phyloP scores from a whole-genome alignment of 2,113 vertebrate species.

The Labrus mixtus region DNA sequence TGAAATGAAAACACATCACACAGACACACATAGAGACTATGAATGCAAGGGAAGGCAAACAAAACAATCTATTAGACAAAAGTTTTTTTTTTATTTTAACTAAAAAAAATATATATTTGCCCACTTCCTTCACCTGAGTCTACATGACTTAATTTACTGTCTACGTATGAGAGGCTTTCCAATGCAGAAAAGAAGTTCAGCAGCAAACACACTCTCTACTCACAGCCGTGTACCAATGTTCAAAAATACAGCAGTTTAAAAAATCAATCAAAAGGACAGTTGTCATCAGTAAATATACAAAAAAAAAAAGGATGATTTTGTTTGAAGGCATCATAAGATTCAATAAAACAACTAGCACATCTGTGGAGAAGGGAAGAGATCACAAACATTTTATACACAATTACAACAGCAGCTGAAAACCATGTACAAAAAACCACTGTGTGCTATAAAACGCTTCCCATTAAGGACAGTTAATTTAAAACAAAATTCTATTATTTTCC shows the following conservation, averaged over 20 bases:
- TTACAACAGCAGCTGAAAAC: conserved; percentile 49
- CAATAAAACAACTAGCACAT: not conserved
- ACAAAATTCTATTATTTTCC: conserved; percentile 44
- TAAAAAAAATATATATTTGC: conserved; percentile 38
- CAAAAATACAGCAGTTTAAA: conserved; percentile 26
- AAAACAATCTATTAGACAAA: conserved; percentile 21
- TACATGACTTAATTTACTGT: conserved; percentile 49
- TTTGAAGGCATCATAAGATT: conserved; percentile 17
- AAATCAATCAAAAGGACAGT: conserved; percentile 19
- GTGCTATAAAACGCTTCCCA: conserved; percentile 21
- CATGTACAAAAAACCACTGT: conserved; percentile 8
- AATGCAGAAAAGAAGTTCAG: conserved; percentile 3
- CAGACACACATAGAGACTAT: not conserved
- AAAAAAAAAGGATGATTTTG: conserved; percentile 4
- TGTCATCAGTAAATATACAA: conserved; percentile 38
- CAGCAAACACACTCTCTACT: conserved; percentile 23
- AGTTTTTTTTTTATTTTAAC: conserved; percentile 61
- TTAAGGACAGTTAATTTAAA: conserved; percentile 32
- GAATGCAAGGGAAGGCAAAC: conserved; percentile 2
- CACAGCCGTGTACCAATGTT: conserved; percentile 37
- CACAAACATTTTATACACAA: conserved; percentile 17
- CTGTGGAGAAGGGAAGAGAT: conserved; percentile 5
- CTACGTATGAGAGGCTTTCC: conserved; percentile 39
- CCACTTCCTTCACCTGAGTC: conserved; percentile 58
- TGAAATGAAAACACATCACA: conserved; percentile 19